These are phyloP conservation scores for Thalassophryne amazonica DNA, from an alignment of 2,797 vertebrate genomes.

Conservation along the genomic window DNA sequence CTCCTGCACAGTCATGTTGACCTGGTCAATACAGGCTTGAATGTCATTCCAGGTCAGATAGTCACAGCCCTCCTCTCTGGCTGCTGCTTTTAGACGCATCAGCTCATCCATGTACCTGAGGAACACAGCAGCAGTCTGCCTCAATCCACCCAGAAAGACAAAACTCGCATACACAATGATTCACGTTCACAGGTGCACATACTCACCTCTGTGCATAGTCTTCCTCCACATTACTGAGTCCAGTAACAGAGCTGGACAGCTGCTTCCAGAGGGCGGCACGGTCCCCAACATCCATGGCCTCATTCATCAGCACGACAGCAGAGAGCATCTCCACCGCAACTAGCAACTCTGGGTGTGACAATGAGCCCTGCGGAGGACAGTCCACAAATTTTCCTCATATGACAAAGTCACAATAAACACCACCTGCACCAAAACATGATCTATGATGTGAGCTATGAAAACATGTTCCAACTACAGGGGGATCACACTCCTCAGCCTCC, in stretches of 20 bases:
- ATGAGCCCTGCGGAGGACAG: conserved; percentile 76
- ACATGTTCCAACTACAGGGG: too few species aligned
- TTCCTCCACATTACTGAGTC: conserved; percentile 92
- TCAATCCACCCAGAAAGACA: background rate
- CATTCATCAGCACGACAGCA: conserved; percentile 93
- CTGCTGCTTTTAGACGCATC: conserved; percentile 85
- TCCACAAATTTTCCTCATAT: background rate
- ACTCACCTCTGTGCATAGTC: conserved; percentile 91
- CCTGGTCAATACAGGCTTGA: conserved; percentile 89
- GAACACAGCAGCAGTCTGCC: background rate
- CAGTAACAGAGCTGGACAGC: conserved; percentile 87
- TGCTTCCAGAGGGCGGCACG: conserved; percentile 87
- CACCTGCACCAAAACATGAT: too few species aligned
- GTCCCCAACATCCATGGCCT: conserved; percentile 88
- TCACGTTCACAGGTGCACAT: background rate
- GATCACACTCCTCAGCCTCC: too few species aligned
- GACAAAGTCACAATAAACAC: background rate
- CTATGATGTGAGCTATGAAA: too few species aligned
- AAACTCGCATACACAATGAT: background rate
- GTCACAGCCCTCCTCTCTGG: conserved; percentile 76
- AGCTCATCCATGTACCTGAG: conserved; percentile 93
- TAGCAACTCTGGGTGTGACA: conserved; percentile 90
- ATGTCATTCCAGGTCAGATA: conserved; percentile 98
- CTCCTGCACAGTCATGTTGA: conserved; percentile 88
- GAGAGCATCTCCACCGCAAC: conserved; percentile 98